Base-by-base conservation (phyloP, 2,113 vertebrate species). In the Paracanthobrama guichenoti region DNA sequence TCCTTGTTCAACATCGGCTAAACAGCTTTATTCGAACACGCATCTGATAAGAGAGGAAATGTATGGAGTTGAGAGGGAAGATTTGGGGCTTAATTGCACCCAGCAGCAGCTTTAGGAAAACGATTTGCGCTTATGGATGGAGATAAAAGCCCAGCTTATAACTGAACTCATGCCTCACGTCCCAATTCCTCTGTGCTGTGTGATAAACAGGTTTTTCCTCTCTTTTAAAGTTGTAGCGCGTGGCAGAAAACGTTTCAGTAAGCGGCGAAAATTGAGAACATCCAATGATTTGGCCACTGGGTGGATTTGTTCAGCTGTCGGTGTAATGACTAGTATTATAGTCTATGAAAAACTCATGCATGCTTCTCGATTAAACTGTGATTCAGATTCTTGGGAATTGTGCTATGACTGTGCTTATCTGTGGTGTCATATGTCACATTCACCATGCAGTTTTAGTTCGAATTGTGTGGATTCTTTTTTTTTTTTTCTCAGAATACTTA, bases 381-480 rank as follows among this genome's bases (percentile, higher is more conserved):
- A 81, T 81, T 81, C 62, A 67, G 26, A 81, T 67, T 35, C 79
- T 67, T 67, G 18, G 11, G 26, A 71, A 57, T 72, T 82, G 80
- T 69, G 64, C 28, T 69, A 22, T 31, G 79, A 81, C 66, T 42
- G 12, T 39, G 48, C 80, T 82, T 82, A 82, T 82, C 80, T 39
- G 66, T 18, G 80, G 64, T 82, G 80, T 82, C 48, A 71, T 72
- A 22, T 71, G 80, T 62, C 57, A 74, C 66, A 85, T 79, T 79
- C 79, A 35, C 77, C 71, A 82, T 85, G 84, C 66, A 55, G 81
- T 85, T 85, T 84, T 50, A 82, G 74, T 46, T 66, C 12, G 42
- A 73, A 87, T 83, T 84, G 80, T 69, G 57, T 39, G 39, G 57
- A 48, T 2, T 35, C 3, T 35, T 66, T 81, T 35, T 35, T 35